Evolutionary conservation across 2,113 vertebrate species (phyloP).

Genomic region (Microcebus tavaratra): DNA sequence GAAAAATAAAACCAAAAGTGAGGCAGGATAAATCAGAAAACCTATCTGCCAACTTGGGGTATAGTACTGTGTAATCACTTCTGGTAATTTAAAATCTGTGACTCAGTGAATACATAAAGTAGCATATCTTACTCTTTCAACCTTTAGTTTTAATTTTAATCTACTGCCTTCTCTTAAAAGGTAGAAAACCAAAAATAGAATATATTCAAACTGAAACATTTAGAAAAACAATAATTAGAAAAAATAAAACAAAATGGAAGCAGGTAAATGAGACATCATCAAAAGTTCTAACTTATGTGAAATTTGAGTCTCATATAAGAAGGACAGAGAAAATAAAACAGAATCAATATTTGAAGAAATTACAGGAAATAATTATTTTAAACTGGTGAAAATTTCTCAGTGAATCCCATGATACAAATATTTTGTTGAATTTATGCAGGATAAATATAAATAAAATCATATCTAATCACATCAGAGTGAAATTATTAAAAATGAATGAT

Average conservation of each 20-base stretch:
- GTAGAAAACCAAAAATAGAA: background rate
- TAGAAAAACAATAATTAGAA: background rate
- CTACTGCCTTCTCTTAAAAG: background rate
- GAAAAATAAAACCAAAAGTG: background rate
- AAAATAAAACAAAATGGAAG: background rate
- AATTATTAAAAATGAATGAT: conserved; percentile 16
- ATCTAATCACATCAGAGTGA: background rate
- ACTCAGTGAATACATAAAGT: background rate
- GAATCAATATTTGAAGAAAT: background rate
- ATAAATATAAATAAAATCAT: background rate
- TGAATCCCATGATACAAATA: background rate
- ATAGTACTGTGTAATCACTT: background rate
- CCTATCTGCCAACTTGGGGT: background rate
- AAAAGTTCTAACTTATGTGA: background rate
- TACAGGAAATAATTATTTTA: background rate
- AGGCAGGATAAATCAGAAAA: background rate
- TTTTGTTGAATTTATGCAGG: background rate
- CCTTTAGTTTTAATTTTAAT: background rate
- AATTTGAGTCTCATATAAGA: background rate
- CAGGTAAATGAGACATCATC: background rate
- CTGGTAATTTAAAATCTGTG: background rate
- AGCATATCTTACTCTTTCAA: background rate
- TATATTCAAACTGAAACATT: background rate
- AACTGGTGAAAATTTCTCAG: background rate
- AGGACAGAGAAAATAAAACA: background rate